Percentiles rank a stretch among this genome's conserved stretches.
Conservation (phyloP, 2,888 invertebrate genomes). For the Keiferia lycopersicella region DNA sequence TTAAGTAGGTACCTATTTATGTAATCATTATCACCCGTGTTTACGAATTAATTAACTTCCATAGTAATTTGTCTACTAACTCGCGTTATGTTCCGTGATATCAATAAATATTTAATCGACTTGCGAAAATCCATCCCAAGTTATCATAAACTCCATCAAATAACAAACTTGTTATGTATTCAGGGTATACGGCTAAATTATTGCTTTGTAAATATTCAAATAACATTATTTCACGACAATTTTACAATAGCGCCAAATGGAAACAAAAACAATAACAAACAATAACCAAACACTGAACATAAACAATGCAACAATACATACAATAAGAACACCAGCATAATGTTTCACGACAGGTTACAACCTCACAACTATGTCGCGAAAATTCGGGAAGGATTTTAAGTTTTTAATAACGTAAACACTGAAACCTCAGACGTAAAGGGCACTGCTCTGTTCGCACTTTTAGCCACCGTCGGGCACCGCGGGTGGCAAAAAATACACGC, state of each 20-base stretch:
- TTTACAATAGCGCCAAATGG: neutral
- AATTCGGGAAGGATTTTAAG: conserved; percentile 29
- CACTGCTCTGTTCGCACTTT: conserved; percentile 41
- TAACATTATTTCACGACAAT: neutral
- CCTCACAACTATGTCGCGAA: conserved; percentile 22
- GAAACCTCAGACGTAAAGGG: conserved; percentile 27
- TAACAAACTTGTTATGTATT: conserved; percentile 1
- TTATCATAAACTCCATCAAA: conserved; percentile 6
- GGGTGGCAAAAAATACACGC: conserved; percentile 42
- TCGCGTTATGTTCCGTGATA: neutral
- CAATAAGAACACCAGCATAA: conserved; percentile 14
- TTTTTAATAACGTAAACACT: conserved; percentile 34
- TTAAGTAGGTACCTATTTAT: too few species aligned
- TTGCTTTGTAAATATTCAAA: neutral
- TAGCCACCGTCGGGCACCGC: conserved; percentile 39
- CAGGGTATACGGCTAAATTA: neutral
- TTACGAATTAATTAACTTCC: neutral
- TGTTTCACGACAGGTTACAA: conserved; percentile 18
- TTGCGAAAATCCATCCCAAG: neutral
- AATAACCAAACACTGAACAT: conserved; percentile 17
- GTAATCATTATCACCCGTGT: too few species aligned
- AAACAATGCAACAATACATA: conserved; percentile 12
- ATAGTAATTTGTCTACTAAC: neutral
- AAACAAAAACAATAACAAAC: conserved; percentile 15
- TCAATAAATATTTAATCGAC: conserved; percentile 14